Evolutionary conservation across 2,113 vertebrate species (phyloP), one percentile per base, ranked within the genome.

Genomic region (Anseranas semipalmata): DNA sequence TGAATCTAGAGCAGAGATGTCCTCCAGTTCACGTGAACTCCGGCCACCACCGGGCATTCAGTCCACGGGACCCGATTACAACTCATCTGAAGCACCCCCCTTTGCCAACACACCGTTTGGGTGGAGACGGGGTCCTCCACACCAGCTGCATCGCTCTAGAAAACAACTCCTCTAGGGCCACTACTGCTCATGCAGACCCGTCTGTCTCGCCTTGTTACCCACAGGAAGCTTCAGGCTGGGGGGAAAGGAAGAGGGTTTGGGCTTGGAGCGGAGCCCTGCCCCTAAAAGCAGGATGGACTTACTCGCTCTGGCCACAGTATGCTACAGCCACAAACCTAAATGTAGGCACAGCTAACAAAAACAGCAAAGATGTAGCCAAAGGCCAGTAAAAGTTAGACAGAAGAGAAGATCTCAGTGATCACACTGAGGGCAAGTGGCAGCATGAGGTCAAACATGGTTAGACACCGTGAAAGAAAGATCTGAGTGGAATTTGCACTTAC

Each of bases 201-300:
- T 53, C 2, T 50, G 33, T 58, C 63, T 52, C 9, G 2, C 41
- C 35, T 86, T 43, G 30, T 3, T 94, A 41, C 33, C 55, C 35
- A 62, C 45, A 84, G 67, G 59, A 74, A 81, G 56, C 45, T 80
- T 84, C 15, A 45, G 24, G 52, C 41, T 2, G 5, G 6, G 13
- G 8, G 18, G 43, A 84, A 41, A 92, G 60, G 55, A 84, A 78
- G 73, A 91, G 28, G 19, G 9, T 46, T 87, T 1, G 6, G 37
- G 65, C 68, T 84, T 87, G 91, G 89, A 96, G 63, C 60, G 50
- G 21, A 94, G 60, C 91, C 76, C 52, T 85, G 73, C 19, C 46
- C 60, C 15, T 71, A 85, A 58, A 50, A 89, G 46, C 65, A 78
- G 32, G 19, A 70, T 32, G 41, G 70, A 25, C 46, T 59, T 87